Percentiles rank a stretch among this genome's conserved stretches.
Conservation (phyloP, 2,888 invertebrate genomes). For the Imbricaverruca yamaguchii region DNA sequence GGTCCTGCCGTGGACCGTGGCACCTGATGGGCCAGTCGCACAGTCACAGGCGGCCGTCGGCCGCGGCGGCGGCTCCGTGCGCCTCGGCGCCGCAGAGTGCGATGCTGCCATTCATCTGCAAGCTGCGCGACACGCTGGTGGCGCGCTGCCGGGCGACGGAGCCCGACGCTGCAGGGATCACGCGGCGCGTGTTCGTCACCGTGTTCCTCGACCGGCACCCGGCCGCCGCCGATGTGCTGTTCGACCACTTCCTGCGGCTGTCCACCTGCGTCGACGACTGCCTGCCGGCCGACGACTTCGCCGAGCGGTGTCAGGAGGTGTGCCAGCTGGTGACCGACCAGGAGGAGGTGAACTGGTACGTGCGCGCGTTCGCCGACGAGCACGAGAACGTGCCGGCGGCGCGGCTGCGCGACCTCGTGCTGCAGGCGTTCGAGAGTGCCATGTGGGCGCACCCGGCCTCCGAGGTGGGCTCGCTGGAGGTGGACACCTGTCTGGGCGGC, state of each 20-base stretch:
- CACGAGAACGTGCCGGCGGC: neutral
- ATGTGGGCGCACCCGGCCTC: slow-evolving; percentile 16
- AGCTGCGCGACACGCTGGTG: neutral
- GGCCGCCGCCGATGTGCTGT: slow-evolving; percentile 28
- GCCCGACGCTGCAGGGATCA: neutral
- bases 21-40: neutral
- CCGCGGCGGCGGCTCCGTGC: neutral
- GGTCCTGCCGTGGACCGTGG: too few species aligned
- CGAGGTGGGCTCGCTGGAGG: neutral
- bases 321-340: slow-evolving; percentile 44
- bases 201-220: slow-evolving; percentile 24
- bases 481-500: neutral
- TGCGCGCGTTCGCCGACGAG: slow-evolving; percentile 29
- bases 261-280: neutral
- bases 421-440: slow-evolving; percentile 36
- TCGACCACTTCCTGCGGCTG: slow-evolving; percentile 19
- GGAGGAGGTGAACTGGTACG: slow-evolving; percentile 39
- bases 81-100: neutral
- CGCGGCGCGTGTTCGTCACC: neutral
- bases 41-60: neutral
- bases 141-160: neutral
- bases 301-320: slow-evolving; percentile 62
- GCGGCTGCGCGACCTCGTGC: slow-evolving; percentile 29
- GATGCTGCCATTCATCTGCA: neutral
- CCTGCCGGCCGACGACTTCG: slow-evolving; percentile 52